Base-by-base conservation (phyloP, 2,797 vertebrate species). In the Selene dorsalis region DNA sequence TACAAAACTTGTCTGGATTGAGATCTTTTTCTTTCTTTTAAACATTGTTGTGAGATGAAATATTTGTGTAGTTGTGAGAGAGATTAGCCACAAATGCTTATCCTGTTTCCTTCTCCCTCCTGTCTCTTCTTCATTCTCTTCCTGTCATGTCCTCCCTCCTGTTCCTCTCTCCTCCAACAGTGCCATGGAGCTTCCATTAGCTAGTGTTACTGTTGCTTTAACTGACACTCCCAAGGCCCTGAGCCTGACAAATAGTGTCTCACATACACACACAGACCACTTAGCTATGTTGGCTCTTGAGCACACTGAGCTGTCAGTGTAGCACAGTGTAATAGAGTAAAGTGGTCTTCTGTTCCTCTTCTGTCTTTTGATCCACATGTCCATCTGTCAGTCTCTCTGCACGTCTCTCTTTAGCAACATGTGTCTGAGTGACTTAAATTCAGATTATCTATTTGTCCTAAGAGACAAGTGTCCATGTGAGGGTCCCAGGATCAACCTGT, bases 171-270 rank as follows among this genome's bases (percentile, higher is more conserved):
- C 47, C 38, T 22, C 24, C 14, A 17, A 17, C 52, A 17, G 6
- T 53, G 38, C 57, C n/a, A 24, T 26, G 28, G 67, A 41, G 55
- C 70, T 68, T 79, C 84, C 80, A 86, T 91, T 86, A 83, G 85
- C n/a, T 20, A 17, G 47, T 67, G 77, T 58, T 56, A 17, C 52
- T 55, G 52, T 55, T 55, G 13, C 52, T 55, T 28, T 28, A 28
- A 7, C 52, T 55, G 52, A 28, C 24, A 17, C 52, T 3, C 24
- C 24, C 52, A 55, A 55, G 52, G 52, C 52, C 52, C 52, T 16
- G 14, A 8, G 55, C 8, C 28, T 32, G 55, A 28, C 53, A 55
- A 28, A 55, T 26, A 55, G 45, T 47, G 45, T 47, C 20, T 47
- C 18, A 2, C 48, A 58, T 28, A 62, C 26, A 47, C 41, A 16